These are phyloP conservation scores for Lycorma delicatula DNA, from an alignment of 1,140 invertebrate species.

Conservation along the genomic window DNA sequence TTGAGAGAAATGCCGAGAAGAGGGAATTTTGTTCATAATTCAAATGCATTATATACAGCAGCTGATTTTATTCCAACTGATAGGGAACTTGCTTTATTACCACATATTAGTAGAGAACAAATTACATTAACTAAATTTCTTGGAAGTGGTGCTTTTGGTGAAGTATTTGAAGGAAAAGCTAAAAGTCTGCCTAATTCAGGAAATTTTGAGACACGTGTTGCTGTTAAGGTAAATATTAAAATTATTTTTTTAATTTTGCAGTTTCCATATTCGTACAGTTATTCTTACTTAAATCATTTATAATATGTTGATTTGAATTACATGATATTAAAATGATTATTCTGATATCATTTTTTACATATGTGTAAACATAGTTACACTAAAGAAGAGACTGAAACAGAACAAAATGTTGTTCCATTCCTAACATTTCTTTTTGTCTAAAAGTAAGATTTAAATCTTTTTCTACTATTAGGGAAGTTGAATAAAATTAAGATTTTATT, in stretches of 20 bases:
- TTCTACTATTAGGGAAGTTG: no score
- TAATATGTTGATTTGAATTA: no score
- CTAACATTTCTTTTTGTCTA: no score
- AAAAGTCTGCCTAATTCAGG: constrained; percentile 48
- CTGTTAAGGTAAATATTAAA: constrained; percentile 63
- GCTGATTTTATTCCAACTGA: constrained; percentile 27
- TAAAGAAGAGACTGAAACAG: no score
- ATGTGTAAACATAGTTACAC: no score
- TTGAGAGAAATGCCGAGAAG: constrained; percentile 70
- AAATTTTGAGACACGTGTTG: constrained; percentile 56
- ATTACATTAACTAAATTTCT: constrained; percentile 80
- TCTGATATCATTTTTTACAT: no score
- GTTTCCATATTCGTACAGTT: neutral
- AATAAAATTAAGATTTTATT: no score
- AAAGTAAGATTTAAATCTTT: no score
- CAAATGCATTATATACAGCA: constrained; percentile 67
- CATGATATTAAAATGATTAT: no score
- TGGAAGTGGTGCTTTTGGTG: constrained; percentile 93
- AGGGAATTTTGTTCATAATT: constrained; percentile 63
- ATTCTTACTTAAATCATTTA: neutral
- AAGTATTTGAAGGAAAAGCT: constrained; percentile 86
- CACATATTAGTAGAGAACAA: constrained; percentile 63
- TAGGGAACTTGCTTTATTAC: constrained; percentile 63
- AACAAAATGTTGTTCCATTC: no score
- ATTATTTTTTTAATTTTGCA: no score